These are phyloP conservation scores for Murina feae DNA, from an alignment of 2,113 vertebrate species.

Conservation along the genomic window DNA sequence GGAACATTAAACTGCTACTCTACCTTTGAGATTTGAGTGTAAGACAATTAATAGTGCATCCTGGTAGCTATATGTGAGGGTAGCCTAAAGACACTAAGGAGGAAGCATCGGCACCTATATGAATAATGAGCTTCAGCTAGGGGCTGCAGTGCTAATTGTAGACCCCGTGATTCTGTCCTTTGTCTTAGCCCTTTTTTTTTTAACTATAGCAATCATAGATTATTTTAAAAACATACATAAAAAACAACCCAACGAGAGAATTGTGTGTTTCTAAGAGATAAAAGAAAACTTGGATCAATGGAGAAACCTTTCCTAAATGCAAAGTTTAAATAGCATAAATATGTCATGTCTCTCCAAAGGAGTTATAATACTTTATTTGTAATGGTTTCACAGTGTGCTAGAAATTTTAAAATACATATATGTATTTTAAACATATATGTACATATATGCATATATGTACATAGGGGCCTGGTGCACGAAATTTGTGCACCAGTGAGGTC, in stretches of 20 bases:
- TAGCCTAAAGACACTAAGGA: not conserved
- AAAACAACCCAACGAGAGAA: not conserved
- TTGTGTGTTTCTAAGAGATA: not conserved
- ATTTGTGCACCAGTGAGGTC: too few species aligned
- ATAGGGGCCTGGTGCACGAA: not conserved
- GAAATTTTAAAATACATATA: not conserved
- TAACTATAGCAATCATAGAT: not conserved
- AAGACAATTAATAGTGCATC: not conserved
- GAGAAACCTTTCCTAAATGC: not conserved
- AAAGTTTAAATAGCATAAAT: not conserved
- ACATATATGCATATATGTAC: not conserved
- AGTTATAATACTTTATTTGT: not conserved
- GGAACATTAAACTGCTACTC: not conserved
- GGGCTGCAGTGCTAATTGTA: not conserved
- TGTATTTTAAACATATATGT: too few species aligned
- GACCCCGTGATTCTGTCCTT: not conserved
- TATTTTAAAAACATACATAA: not conserved
- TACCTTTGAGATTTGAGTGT: not conserved
- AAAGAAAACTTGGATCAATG: not conserved
- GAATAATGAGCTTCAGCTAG: not conserved
- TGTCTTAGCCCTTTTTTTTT: not conserved
- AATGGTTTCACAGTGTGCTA: not conserved
- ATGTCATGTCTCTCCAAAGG: not conserved
- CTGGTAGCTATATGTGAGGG: not conserved
- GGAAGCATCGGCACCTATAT: not conserved